A percentile compares a stretch with the other conserved stretches of the same genome.
Evolutionary conservation across 2,113 vertebrate species (phyloP).

Genomic region (Pleuronectes platessa): DNA sequence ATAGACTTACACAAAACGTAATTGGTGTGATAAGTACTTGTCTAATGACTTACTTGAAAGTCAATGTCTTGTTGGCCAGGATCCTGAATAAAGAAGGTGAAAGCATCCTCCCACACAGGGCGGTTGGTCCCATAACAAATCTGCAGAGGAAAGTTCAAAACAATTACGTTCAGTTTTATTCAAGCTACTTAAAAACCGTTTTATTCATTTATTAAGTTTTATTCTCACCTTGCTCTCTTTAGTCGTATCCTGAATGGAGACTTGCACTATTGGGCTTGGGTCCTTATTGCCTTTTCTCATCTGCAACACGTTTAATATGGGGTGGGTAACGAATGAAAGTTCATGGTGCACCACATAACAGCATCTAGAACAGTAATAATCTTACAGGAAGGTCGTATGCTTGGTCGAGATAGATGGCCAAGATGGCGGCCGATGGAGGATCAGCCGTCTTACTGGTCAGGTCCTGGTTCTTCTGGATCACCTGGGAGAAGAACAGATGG

Average conservation of each 20-base stretch:
- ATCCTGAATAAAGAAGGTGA: constrained; percentile 93
- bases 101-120: constrained; percentile 91
- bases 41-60: constrained; percentile 82
- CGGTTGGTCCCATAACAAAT: constrained; percentile 81
- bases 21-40: not conserved
- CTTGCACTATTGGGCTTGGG: constrained; percentile 89
- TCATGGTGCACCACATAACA: not conserved
- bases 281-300: constrained; percentile 90
- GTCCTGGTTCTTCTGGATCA: constrained; percentile 89
- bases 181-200: not conserved
- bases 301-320: constrained; percentile 68
- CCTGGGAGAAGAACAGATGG: constrained; percentile 70
- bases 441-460: constrained; percentile 82
- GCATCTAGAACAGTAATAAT: constrained; percentile 3
- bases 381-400: constrained; percentile 90
- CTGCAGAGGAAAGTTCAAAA: constrained; percentile 62
- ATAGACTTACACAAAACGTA: not conserved
- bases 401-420: constrained; percentile 90
- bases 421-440: constrained; percentile 89
- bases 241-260: constrained; percentile 89
- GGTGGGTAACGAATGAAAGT: not conserved
- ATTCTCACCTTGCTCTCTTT: constrained; percentile 88
- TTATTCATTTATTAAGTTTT: no score
- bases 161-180: not conserved
- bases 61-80: constrained; percentile 87